These are phyloP conservation scores for Brachionus koreanus DNA, from an alignment of 1,140 invertebrate species.

Conservation along the genomic window DNA sequence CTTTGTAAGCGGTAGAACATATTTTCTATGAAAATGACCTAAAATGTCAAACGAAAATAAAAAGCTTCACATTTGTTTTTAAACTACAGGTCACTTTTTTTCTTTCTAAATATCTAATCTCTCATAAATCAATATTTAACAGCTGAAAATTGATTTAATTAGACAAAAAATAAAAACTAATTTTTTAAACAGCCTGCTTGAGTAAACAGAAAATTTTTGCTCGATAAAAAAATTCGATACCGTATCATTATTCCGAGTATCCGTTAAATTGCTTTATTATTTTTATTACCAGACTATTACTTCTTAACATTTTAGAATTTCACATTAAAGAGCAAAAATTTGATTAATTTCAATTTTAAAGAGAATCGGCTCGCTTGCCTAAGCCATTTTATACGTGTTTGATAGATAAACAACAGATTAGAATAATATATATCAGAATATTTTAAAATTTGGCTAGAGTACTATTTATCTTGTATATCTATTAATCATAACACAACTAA, in stretches of 20 bases:
- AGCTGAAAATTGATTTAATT: not conserved
- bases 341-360: constrained; percentile 27
- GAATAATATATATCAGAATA: constrained; percentile 10
- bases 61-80: not conserved
- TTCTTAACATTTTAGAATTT: constrained; percentile 28
- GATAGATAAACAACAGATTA: constrained; percentile 44
- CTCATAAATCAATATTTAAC: not conserved
- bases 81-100: not conserved
- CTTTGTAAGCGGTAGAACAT: not conserved
- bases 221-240: not conserved
- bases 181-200: not conserved
- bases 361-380: not conserved
- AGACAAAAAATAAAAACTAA: constrained; percentile 2
- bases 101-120: not conserved
- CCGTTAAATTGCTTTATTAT: not conserved
- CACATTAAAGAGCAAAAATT: not conserved
- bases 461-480: constrained; percentile 35
- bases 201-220: not conserved
- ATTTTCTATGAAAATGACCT: not conserved
- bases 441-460: not conserved
- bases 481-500: not conserved
- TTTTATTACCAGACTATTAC: constrained; percentile 36
- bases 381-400: constrained; percentile 2
- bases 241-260: not conserved
- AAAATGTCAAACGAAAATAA: not conserved